Evolutionary conservation across 1,140 invertebrate species (phyloP).

Genomic region (Maconellicoccus hirsutus): DNA sequence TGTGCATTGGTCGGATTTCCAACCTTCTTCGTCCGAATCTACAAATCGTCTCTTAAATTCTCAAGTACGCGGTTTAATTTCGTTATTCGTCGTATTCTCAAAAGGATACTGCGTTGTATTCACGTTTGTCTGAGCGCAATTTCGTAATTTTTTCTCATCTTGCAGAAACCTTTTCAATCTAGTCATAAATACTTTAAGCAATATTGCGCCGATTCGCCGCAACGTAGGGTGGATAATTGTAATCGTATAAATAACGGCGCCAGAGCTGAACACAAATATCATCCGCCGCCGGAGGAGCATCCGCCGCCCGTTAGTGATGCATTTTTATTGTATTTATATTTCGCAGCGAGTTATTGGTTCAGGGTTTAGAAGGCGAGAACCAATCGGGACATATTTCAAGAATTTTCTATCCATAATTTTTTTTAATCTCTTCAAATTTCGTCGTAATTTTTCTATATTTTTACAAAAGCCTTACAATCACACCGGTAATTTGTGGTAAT

Average conservation of each 20-base stretch:
- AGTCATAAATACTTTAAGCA: slow-evolving; percentile 13
- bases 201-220: neutral
- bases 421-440: no score
- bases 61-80: neutral
- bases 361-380: neutral
- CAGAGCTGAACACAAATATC: slow-evolving; percentile 24
- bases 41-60: slow-evolving; percentile 16
- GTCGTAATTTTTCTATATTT: no score
- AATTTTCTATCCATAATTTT: no score
- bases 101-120: neutral
- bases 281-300: slow-evolving; percentile 28
- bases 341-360: neutral
- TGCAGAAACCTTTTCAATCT: slow-evolving; percentile 7
- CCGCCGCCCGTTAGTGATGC: slow-evolving; percentile 27
- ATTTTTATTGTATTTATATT: neutral
- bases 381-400: no score
- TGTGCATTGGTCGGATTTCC: slow-evolving; percentile 14
- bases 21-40: slow-evolving; percentile 1
- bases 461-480: no score
- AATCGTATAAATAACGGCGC: neutral
- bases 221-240: neutral
- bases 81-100: no score
- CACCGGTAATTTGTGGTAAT: no score
- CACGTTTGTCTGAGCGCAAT: neutral
- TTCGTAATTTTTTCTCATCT: neutral